Evolutionary conservation across 2,113 vertebrate species (phyloP), one percentile per base, ranked within the genome.

Genomic region (Columba janthina): DNA sequence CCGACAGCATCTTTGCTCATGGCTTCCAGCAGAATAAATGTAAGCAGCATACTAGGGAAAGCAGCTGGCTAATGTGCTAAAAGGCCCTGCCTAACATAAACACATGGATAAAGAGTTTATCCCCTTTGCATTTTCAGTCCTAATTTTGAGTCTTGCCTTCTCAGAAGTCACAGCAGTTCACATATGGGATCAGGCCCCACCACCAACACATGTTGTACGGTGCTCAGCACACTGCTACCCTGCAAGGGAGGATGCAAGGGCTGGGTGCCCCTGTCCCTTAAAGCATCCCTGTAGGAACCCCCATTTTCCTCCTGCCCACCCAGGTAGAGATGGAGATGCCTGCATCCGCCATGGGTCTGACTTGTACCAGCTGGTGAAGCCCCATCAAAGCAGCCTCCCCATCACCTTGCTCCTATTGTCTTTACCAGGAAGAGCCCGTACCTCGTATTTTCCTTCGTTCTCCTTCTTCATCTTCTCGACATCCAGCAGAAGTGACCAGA

Each of bases 401-500:
- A 66, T 4, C 58, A 36, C 11, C 34, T 64, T 46, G 29, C 8
- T 66, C n/a, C 40, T 8, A 0, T 25, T 10, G 2, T 28, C 46
- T 54, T 40, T 77, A 31, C 14, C 51, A 51, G 34, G n/a, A 81
- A 90, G 36, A 73, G 29, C 11, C 32, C 21, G 0, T 83, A 97
- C 75, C 96, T 87, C 99, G 14, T 99, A 99, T 93, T 99, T 99
- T 70, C 99, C 99, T 19, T 84, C 11, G 2, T 99, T 99, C 12
- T 98, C 98, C 56, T 95, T 67, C 96, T 99, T 99, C 81, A 99
- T 95, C 86, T 98, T 98, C 67, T 99, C 98, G 0, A 99, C 92
- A 4, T 99, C 98, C 97, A 99, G 96, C 78, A 99, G 97, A 72
- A 99, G 97, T 0, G 98, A 98, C 99, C 99, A 99, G 44, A 98